Base-by-base conservation (phyloP, 2,888 invertebrate species). In the Pachymerium ferrugineum region DNA sequence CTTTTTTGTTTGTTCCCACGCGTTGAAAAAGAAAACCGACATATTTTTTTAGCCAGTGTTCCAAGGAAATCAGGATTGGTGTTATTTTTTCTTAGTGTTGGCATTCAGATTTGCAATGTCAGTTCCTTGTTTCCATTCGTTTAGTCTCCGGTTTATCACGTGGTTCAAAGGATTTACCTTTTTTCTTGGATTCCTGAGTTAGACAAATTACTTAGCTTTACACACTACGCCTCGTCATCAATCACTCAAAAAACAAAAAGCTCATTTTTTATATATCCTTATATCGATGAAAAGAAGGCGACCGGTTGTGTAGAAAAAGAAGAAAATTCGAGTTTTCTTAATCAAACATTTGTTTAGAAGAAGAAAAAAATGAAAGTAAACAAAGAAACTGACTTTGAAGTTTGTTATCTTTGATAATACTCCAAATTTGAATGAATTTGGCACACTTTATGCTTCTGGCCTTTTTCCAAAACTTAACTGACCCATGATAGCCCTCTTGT, bases 381-480 rank as follows among this genome's bases (percentile, higher is more conserved):
- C n/a, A n/a, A n/a, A n/a, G n/a, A n/a, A n/a, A n/a, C 47, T 16
- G 47, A 54, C 47, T 54, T 54, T 16, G n/a, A 54, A 54, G 47
- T 54, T 54, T 54, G 47, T 54, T 54, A 54, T 54, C 47, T 47
- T 47, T 47, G 47, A 47, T 47, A 47, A 47, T 47, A 47, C 47
- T 54, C 47, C 47, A 54, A 54, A 54, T 54, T 54, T 54, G 47
- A 54, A 54, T 54, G 47, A 54, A 54, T 54, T 54, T 54, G 47
- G 47, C 47, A 54, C 47, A 54, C 47, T 54, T 54, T 54, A 54
- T 54, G 47, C 47, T 54, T 54, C 22, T 54, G 47, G 47, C 14
- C 19, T 10, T 54, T 54, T 19, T 54, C 47, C 47, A 54, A 19
- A 54, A 19, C 47, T 54, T 54, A 54, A 54, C 47, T 54, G 47